Percentiles rank a stretch among this genome's conserved stretches.
These are phyloP conservation scores for Achlya flavicornis DNA, from an alignment of 2,888 invertebrate species.

Conservation along the genomic window DNA sequence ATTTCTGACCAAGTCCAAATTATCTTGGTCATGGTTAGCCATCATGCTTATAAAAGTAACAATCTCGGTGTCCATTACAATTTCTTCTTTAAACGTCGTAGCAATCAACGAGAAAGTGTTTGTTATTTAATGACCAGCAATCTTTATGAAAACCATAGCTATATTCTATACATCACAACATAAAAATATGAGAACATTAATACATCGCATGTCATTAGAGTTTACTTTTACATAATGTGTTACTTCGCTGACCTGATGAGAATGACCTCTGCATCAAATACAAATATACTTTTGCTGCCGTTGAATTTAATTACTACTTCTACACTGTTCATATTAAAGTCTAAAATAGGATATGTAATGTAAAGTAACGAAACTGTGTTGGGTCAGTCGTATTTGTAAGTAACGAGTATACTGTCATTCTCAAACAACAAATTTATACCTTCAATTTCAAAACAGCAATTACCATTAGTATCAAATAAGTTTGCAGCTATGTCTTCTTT, in stretches of 20 bases:
- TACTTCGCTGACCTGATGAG: slow-evolving; percentile 37
- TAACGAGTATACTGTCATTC: slow-evolving; percentile 10
- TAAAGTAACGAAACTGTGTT: not conserved
- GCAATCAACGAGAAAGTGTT: slow-evolving; percentile 23
- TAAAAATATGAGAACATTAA: slow-evolving; percentile 42
- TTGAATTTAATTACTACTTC: slow-evolving; percentile 1
- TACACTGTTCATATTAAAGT: not conserved
- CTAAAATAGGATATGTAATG: not conserved
- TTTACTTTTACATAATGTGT: slow-evolving; percentile 44
- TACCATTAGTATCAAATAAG: slow-evolving; percentile 20
- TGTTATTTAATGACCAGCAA: slow-evolving; percentile 31
- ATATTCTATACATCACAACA: slow-evolving; percentile 28
- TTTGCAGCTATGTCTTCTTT: slow-evolving; percentile 8
- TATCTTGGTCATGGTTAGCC: too few species aligned
- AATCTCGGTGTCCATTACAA: slow-evolving; percentile 1
- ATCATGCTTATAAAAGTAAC: not conserved
- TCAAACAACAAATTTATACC: not conserved
- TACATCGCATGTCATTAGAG: slow-evolving; percentile 46
- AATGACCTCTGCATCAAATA: slow-evolving; percentile 9
- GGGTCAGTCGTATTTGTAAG: not conserved
- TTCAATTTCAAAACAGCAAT: slow-evolving; percentile 22
- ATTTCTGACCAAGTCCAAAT: not conserved
- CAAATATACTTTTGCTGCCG: not conserved
- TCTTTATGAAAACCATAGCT: slow-evolving; percentile 37
- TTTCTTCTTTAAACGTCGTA: slow-evolving; percentile 2